Conservation (phyloP, 2,113 vertebrate species). For the Entomyzon cyanotis region DNA sequence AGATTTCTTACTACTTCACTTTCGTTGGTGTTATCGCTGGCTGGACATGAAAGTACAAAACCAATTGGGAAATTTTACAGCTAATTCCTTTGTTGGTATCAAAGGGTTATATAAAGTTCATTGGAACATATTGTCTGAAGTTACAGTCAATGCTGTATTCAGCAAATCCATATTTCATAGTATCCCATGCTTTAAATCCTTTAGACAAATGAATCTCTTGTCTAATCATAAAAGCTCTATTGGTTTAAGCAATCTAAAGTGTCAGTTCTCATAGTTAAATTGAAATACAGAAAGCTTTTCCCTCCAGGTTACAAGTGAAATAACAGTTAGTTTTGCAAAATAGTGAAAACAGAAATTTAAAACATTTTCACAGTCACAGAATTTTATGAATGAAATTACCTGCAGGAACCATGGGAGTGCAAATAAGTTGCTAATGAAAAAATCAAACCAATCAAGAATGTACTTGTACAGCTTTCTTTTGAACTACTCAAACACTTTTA, state of each 20-base stretch:
- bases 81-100: conserved; percentile 86
- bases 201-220: conserved; percentile 68
- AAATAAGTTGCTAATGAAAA: neutral
- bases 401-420: neutral
- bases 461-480: neutral
- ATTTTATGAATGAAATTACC: neutral
- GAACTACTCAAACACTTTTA: neutral
- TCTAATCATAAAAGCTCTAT: conserved; percentile 47
- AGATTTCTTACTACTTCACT: conserved; percentile 81
- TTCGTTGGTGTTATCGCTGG: conserved; percentile 87
- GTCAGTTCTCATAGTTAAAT: conserved; percentile 1
- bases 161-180: conserved; percentile 71
- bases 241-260: conserved; percentile 42
- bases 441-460: neutral
- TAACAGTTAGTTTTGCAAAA: neutral
- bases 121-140: conserved; percentile 70
- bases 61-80: conserved; percentile 78
- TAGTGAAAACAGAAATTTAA: neutral
- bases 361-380: neutral
- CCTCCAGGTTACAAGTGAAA: neutral
- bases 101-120: conserved; percentile 88
- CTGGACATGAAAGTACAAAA: conserved; percentile 84
- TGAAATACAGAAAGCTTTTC: conserved; percentile 37
- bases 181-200: conserved; percentile 56
- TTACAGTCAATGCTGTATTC: conserved; percentile 68